A percentile compares a stretch with the other conserved stretches of the same genome.
These are phyloP conservation scores for Acipenser ruthenus DNA, from an alignment of 2,797 vertebrate genomes.

Conservation along the genomic window DNA sequence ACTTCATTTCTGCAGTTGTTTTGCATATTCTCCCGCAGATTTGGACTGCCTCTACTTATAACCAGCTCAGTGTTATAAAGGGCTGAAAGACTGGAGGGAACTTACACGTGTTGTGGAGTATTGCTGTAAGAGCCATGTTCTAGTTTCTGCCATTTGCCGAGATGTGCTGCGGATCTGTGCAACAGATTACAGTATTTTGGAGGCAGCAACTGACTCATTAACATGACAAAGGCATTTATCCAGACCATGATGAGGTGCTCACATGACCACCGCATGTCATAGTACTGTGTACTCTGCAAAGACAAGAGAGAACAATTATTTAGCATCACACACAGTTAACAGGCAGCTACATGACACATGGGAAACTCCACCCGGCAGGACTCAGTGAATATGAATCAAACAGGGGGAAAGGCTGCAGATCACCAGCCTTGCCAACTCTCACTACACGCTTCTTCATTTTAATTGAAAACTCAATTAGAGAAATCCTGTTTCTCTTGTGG, in stretches of 20 bases:
- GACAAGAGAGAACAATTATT: not conserved
- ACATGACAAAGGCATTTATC: slow-evolving; percentile 98
- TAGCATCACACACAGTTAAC: too few relatives aligned
- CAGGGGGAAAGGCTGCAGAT: too few relatives aligned
- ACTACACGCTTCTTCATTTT: too few relatives aligned
- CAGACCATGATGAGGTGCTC: slow-evolving; percentile 99
- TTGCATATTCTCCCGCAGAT: too few relatives aligned
- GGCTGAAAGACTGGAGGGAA: slow-evolving; percentile 18
- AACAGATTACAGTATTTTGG: slow-evolving; percentile 94
- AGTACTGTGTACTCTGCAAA: slow-evolving; percentile 93
- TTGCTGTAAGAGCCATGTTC: slow-evolving; percentile 95
- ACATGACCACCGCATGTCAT: slow-evolving; percentile 98
- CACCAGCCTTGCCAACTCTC: too few relatives aligned
- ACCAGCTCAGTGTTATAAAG: not conserved
- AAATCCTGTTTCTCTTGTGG: too few relatives aligned
- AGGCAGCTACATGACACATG: too few relatives aligned
- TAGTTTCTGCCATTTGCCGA: slow-evolving; percentile 95
- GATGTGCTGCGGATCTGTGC: slow-evolving; percentile 87
- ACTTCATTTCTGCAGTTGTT: slow-evolving; percentile 19
- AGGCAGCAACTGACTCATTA: slow-evolving; percentile 92
- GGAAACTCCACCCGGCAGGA: too few relatives aligned
- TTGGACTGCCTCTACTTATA: too few relatives aligned
- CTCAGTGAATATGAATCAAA: too few relatives aligned
- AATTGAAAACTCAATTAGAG: too few relatives aligned
- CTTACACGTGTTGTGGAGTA: slow-evolving; percentile 93